Conservation (phyloP, 2,888 invertebrate species). For the Caenorhabditis auriculariae region DNA sequence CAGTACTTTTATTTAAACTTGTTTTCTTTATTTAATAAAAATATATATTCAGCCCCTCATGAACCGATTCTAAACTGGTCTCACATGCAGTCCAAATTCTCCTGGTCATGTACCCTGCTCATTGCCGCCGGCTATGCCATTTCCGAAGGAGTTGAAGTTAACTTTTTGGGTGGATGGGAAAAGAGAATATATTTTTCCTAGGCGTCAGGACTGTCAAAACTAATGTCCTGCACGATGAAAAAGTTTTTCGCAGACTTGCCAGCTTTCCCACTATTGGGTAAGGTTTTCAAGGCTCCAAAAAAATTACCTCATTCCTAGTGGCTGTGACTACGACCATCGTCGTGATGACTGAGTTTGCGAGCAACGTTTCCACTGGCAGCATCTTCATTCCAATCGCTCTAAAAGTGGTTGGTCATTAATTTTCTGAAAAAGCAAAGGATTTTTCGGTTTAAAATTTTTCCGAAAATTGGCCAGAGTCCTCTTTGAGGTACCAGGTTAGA, state of each 20-base stretch:
- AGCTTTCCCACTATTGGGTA: conserved; percentile 20
- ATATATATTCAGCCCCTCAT: conserved; percentile 2
- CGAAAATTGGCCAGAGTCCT: too few species aligned
- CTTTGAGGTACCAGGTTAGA: too few species aligned
- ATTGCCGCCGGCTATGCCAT: conserved; percentile 43
- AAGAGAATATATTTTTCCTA: conserved; percentile 6
- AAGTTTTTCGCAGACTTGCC: conserved; percentile 19
- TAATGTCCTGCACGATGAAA: conserved; percentile 28
- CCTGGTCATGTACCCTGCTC: conserved; percentile 39
- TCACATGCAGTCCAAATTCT: conserved; percentile 32
- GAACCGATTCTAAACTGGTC: conserved; percentile 38
- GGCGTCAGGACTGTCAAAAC: conserved; percentile 27
- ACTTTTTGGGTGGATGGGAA: not conserved
- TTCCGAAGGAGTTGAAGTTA: conserved; percentile 31
- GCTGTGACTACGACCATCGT: conserved; percentile 34
- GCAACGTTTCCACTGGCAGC: conserved; percentile 46
- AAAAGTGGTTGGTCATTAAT: conserved; percentile 20
- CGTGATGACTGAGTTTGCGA: conserved; percentile 41
- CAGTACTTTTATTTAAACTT: too few species aligned
- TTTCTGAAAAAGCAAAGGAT: too few species aligned
- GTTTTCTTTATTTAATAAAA: too few species aligned
- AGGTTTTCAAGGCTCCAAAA: not conserved
- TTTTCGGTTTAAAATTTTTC: too few species aligned
- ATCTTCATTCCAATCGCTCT: conserved; percentile 47
- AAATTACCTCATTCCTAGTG: conserved; percentile 12